Evolutionary conservation across 2,888 invertebrate species (phyloP).

Genomic region (Phymatocera aterrima): DNA sequence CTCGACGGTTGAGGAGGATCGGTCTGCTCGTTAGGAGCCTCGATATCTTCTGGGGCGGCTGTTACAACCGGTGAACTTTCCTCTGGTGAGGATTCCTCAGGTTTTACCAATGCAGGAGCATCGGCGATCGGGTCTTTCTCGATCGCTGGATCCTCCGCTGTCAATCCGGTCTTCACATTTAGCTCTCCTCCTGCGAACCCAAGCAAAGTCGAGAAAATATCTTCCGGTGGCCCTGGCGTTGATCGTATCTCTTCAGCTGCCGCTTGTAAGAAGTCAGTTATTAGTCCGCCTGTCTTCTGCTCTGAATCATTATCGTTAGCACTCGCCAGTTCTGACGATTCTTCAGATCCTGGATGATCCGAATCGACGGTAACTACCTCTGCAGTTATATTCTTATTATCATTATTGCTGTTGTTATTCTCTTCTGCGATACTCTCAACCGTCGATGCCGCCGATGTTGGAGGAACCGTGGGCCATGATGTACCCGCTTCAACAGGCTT

Average conservation of each 20-base stretch:
- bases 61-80: not conserved
- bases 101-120: not conserved
- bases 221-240: not conserved
- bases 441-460: not conserved
- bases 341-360: not conserved
- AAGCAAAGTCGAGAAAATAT: too few relatives aligned
- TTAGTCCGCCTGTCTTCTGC: not conserved
- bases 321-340: not conserved
- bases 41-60: not conserved
- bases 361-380: not conserved
- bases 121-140: not conserved
- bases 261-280: not conserved
- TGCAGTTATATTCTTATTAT: not conserved
- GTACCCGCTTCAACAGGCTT: constrained; percentile 51
- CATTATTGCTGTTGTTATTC: not conserved
- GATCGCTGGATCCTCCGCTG: not conserved
- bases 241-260: not conserved
- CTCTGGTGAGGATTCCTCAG: not conserved
- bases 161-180: not conserved
- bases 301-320: not conserved
- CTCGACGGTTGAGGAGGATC: not conserved
- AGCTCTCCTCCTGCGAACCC: too few relatives aligned
- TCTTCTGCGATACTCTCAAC: not conserved
- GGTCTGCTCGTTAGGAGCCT: not conserved
- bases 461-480: constrained; percentile 48